A percentile compares a stretch with the other conserved stretches of the same genome.
Conservation (phyloP, 1,140 invertebrate species). For the Pseudobourletiella spinata region DNA sequence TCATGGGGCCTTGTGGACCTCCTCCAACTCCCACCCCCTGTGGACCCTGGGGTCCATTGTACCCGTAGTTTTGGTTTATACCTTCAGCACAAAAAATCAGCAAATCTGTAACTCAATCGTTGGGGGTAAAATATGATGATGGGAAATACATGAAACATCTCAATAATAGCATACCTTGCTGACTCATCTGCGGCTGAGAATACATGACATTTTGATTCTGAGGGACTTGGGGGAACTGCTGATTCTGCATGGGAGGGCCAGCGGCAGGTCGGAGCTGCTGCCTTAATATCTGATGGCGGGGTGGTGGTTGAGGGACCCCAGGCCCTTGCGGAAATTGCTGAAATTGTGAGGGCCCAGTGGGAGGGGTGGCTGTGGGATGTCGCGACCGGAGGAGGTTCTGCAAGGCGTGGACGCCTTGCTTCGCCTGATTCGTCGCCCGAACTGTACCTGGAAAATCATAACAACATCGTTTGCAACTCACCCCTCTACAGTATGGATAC, state of each 20-base stretch:
- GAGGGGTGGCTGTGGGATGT: conserved; percentile 41
- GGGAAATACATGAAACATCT: too few relatives aligned
- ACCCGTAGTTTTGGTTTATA: conserved; percentile 37
- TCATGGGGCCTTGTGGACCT: conserved; percentile 20
- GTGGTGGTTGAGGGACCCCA: conserved; percentile 26
- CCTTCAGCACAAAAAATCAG: conserved; percentile 31
- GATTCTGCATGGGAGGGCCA: background rate
- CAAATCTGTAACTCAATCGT: too few relatives aligned
- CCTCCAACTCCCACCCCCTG: conserved; percentile 18
- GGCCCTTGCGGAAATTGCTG: conserved; percentile 38
- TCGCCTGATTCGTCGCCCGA: conserved; percentile 54
- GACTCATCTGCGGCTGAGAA: conserved; percentile 16
- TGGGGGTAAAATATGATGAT: too few relatives aligned
- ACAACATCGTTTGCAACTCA: too few relatives aligned
- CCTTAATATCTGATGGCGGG: conserved; percentile 39
- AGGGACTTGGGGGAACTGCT: conserved; percentile 3
- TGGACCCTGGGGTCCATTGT: conserved; percentile 27
- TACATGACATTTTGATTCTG: conserved; percentile 27
- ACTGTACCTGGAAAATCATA: too few relatives aligned
- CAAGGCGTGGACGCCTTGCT: conserved; percentile 70
- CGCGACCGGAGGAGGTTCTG: conserved; percentile 71
- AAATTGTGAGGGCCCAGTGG: conserved; percentile 44
- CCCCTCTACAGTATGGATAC: too few relatives aligned
- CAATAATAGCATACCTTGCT: conserved; percentile 12
- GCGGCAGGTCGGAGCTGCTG: conserved; percentile 45